These are phyloP conservation scores for Paradisaea rubra DNA, from an alignment of 2,113 vertebrate species.

Conservation along the genomic window DNA sequence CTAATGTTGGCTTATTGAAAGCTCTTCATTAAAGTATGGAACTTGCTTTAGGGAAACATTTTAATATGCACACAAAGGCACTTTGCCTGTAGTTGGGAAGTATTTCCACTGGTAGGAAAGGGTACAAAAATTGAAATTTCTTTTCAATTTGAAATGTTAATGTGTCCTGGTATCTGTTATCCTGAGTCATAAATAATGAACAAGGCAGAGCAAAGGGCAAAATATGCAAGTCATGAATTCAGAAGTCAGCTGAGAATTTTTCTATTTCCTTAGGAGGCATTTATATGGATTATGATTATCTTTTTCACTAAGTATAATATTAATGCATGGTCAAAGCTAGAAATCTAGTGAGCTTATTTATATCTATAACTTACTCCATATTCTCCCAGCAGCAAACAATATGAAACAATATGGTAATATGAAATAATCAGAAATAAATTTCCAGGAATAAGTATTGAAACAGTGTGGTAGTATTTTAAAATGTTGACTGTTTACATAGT, in stretches of 20 bases:
- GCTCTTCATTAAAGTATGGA: not conserved
- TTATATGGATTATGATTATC: not conserved
- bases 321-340: not conserved
- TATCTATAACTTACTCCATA: not conserved
- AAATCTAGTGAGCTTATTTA: not conserved
- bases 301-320: not conserved
- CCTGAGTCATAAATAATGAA: not conserved
- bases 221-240: conserved; percentile 19
- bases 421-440: not conserved
- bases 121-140: not conserved
- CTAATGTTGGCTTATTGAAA: not conserved
- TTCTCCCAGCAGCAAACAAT: not conserved
- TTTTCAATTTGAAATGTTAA: conserved; percentile 8
- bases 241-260: not conserved
- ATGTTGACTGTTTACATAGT: not conserved
- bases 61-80: not conserved
- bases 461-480: not conserved
- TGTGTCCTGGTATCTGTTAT: not conserved
- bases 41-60: not conserved
- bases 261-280: not conserved
- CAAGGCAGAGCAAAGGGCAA: not conserved
- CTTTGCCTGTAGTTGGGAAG: not conserved
- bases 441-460: not conserved
- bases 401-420: not conserved
- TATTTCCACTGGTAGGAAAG: not conserved